Evolutionary conservation across 2,888 invertebrate genomes (phyloP).

Genomic region (Limulus polyphemus): DNA sequence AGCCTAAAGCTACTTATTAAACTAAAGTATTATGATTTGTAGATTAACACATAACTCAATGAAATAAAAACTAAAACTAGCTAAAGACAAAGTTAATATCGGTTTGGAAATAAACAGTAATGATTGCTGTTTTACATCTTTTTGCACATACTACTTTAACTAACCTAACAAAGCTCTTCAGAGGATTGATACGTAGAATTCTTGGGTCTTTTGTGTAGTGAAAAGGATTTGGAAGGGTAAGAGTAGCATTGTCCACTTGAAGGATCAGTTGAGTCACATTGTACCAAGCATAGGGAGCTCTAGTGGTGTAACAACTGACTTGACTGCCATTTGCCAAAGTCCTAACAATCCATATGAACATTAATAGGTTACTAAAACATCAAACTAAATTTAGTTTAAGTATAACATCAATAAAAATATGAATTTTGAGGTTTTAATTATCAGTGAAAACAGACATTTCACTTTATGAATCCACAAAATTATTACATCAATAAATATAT

Average conservation of each 20-base stretch:
- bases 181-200: conserved; percentile 36
- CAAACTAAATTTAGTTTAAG: background rate
- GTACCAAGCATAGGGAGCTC: conserved; percentile 15
- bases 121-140: too few species aligned
- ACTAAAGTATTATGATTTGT: too few species aligned
- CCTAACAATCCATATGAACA: conserved; percentile 6
- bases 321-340: conserved; percentile 52
- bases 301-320: conserved; percentile 26
- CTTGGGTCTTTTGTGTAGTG: conserved; percentile 39
- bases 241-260: conserved; percentile 22
- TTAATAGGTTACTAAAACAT: background rate
- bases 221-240: conserved; percentile 33
- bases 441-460: too few species aligned
- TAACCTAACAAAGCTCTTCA: conserved; percentile 31
- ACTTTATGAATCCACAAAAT: background rate
- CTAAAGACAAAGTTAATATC: too few species aligned
- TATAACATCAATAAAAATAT: background rate
- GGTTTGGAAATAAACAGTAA: too few species aligned
- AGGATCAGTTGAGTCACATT: conserved; percentile 16
- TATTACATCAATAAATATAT: background rate
- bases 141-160: background rate
- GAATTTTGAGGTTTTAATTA: too few species aligned
- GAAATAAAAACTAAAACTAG: too few species aligned
- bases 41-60: too few species aligned
- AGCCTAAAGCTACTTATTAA: too few species aligned